A percentile compares a stretch with the other conserved stretches of the same genome.
Conservation (phyloP, 2,113 vertebrate species). For the Protobothrops flavoviridis region DNA sequence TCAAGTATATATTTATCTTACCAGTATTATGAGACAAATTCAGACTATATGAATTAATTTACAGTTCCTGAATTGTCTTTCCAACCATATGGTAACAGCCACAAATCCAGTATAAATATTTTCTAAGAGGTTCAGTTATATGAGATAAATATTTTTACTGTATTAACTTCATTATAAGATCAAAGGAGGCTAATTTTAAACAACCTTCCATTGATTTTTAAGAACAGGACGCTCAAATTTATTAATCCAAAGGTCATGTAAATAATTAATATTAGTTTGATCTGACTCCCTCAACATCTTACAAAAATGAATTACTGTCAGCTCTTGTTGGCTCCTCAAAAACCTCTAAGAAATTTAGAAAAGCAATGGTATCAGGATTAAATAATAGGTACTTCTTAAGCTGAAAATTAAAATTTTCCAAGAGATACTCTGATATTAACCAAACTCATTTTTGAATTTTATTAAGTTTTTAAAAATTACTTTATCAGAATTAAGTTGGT, state of each 20-base stretch:
- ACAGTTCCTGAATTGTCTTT: neutral
- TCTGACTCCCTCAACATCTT: neutral
- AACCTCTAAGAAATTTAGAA: neutral
- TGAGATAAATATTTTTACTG: neutral
- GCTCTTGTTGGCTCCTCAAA: neutral
- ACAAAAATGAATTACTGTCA: neutral
- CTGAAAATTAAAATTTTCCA: neutral
- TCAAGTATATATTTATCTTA: neutral
- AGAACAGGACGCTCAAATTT: neutral
- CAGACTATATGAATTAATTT: neutral
- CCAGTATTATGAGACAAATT: neutral
- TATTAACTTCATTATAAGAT: neutral
- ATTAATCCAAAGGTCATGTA: neutral
- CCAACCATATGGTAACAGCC: neutral
- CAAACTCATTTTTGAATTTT: neutral
- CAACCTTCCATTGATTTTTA: neutral
- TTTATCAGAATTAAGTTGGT: neutral
- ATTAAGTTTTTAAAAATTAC: neutral
- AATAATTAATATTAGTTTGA: neutral
- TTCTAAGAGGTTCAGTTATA: neutral
- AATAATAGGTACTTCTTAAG: neutral
- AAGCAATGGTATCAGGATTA: neutral
- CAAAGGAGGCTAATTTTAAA: neutral
- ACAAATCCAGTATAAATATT: neutral
- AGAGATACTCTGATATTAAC: neutral